These are phyloP conservation scores for Rhopalosiphum maidis DNA, from an alignment of 1,140 invertebrate species.

Conservation along the genomic window DNA sequence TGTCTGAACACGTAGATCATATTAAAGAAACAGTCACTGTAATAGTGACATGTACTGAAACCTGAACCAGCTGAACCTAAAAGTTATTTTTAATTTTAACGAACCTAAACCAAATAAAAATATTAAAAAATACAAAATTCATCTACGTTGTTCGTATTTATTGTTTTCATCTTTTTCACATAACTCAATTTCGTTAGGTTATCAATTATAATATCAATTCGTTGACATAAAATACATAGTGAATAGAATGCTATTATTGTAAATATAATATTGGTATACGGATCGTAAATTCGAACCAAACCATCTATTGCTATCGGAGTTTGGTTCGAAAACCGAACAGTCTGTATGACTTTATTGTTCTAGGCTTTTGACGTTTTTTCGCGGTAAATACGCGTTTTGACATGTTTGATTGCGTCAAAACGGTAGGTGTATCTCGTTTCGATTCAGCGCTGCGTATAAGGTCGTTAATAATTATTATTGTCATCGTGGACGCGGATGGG, in stretches of 20 bases:
- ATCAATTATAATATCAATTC: no score
- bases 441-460: not conserved
- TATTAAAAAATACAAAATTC: no score
- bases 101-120: no score
- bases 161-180: not conserved
- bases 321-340: not conserved
- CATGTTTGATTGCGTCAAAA: conserved; percentile 9
- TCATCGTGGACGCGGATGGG: not conserved
- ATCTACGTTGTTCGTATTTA: not conserved
- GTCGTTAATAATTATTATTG: conserved; percentile 17
- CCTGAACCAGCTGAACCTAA: no score
- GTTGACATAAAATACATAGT: not conserved
- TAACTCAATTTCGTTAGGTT: no score
- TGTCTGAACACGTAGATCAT: no score
- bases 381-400: not conserved
- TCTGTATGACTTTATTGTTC: not conserved
- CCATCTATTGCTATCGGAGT: not conserved
- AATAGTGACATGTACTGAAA: no score
- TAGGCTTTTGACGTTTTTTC: not conserved
- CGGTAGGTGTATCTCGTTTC: not conserved
- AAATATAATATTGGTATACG: not conserved
- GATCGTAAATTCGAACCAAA: not conserved
- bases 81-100: not conserved
- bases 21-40: no score
- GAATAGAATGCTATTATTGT: not conserved